phyloP scores from a whole-genome alignment of 2,113 vertebrate species.

The Dinomys branickii region DNA sequence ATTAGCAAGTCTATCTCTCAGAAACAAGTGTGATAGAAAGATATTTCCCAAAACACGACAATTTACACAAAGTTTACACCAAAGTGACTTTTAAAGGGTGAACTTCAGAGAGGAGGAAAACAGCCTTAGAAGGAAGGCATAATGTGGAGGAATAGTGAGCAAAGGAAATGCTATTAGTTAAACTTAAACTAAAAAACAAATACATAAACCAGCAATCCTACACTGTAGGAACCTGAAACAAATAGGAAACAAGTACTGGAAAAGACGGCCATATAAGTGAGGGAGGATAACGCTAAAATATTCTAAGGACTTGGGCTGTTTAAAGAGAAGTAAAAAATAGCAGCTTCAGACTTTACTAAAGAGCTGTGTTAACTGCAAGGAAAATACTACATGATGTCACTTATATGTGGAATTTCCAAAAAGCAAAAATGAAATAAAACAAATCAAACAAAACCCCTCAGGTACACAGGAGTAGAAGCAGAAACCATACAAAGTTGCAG shows the following conservation, averaged over 20 bases:
- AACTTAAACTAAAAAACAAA: not conserved
- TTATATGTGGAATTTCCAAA: conserved; percentile 10
- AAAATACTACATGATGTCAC: conserved; percentile 10
- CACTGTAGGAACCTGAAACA: not conserved
- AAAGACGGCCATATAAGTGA: not conserved
- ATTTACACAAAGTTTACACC: not conserved
- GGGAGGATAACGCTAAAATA: not conserved
- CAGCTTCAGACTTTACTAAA: not conserved
- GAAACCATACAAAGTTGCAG: not conserved
- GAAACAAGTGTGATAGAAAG: not conserved
- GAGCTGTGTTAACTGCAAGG: not conserved
- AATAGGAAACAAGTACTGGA: not conserved
- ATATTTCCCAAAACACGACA: not conserved
- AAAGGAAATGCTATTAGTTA: not conserved
- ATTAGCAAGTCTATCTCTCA: not conserved
- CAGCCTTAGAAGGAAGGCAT: not conserved
- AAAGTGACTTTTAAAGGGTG: not conserved
- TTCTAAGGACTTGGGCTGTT: not conserved
- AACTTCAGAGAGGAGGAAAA: not conserved
- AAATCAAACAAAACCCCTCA: not conserved
- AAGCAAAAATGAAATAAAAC: not conserved
- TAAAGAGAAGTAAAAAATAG: not conserved
- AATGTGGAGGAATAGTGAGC: not conserved
- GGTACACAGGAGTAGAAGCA: not conserved
- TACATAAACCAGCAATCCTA: not conserved